Percentiles rank a stretch among this genome's conserved stretches.
phyloP scores from a whole-genome alignment of 37 sponge, comb jelly and placozoan species.

The Cliona cf. orientalis region DNA sequence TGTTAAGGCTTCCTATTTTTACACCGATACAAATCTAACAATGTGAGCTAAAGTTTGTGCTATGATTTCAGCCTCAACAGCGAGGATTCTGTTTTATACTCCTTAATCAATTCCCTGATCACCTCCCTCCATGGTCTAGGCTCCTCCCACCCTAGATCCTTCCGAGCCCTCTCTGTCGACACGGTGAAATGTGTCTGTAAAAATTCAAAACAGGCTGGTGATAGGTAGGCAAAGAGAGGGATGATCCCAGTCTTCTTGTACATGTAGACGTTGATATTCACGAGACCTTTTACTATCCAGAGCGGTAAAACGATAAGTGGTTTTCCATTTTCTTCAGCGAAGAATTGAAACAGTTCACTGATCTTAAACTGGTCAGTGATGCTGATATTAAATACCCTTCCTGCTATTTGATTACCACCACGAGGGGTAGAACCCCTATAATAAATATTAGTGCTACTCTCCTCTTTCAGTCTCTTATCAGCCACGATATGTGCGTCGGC shows the following conservation, averaged over 20 bases:
- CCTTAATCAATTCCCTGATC: neutral
- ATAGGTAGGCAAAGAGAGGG: no score
- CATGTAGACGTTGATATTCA: neutral
- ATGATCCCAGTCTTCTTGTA: neutral
- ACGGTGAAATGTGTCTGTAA: neutral
- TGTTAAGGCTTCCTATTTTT: no score
- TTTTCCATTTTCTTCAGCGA: neutral
- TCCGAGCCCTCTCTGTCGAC: neutral
- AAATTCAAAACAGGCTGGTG: neutral
- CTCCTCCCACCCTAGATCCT: conserved; percentile 12
- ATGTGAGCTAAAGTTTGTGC: no score
- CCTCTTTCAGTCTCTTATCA: conserved; percentile 5
- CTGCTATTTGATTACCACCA: neutral
- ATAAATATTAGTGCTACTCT: no score
- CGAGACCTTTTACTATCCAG: neutral
- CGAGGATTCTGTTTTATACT: neutral
- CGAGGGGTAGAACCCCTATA: no score
- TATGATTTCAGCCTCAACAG: no score
- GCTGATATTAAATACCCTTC: neutral
- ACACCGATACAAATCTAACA: no score
- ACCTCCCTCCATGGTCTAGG: neutral
- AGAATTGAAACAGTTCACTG: neutral
- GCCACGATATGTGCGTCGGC: conserved; percentile 9
- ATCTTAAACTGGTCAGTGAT: neutral
- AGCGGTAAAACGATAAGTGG: neutral